Base-by-base conservation (phyloP, 2,797 vertebrate species). In the Hoplostethus mediterraneus region DNA sequence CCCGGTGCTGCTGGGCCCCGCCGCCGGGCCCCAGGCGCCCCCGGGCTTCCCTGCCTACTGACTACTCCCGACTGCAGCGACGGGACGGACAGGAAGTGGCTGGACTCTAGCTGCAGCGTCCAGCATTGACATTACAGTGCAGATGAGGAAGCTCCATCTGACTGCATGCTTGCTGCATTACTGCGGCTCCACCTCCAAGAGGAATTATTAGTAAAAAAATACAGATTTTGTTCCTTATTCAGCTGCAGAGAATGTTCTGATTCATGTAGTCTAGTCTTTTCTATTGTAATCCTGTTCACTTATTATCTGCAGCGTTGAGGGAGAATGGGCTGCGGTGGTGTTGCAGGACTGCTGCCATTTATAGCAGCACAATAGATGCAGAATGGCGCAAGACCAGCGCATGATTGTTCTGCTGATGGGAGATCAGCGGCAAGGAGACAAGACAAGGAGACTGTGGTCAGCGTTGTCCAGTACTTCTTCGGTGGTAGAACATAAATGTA, bases 1-100 rank as follows among this genome's bases (percentile, higher is more conserved):
- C 0, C 96, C 97, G 0, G 78, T 98, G 69, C 91, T 99, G 31
- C 93, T 97, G 10, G 79, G 75, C 53, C 59, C 82, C 14, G 53
- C 58, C 6, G 56, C 77, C 0, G 74, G 68, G 63, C 52, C 74
- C 0, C 73, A 60, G 21, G 53, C 67, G 0, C 58, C 67, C 14
- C 60, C 72, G 4, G 75, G 63, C 5, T 78, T 89, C 73, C 75
- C 88, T 47, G 69, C 81, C 0, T 82, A 80, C 72, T 88, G 74
- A 85, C 45, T 48, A n/a, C 31, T n/a, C n/a, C 70, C 45, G 62
- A n/a, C 49, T 61, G 54, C 6, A 52, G 67, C 62, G 21, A 21
- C 21, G 21, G 21, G 21, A 76, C 45, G 25, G 47, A 55, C 9
- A 56, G 5, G 4, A 6, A 56, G 5, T 16, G 16, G 7, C 47